Conservation (phyloP, 2,797 vertebrate species). For the Melanotaenia trifasciata region DNA sequence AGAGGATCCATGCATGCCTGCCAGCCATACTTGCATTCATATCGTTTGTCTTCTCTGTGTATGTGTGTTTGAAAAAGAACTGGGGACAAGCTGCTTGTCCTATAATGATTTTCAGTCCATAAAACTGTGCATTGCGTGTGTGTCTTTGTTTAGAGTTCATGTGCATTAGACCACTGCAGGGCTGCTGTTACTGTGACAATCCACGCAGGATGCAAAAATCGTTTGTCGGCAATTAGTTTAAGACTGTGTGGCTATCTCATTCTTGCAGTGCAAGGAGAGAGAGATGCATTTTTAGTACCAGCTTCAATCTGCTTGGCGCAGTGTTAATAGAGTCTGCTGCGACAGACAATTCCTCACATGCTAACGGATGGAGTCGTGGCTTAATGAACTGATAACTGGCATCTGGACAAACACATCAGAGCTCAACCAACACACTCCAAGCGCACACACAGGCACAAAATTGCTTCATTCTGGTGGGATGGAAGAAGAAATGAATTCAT, state of each 20-base stretch:
- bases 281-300: conserved; percentile 70
- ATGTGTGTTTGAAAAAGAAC: conserved; percentile 23
- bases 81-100: conserved; percentile 28
- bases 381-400: conserved; percentile 76
- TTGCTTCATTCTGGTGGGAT: conserved; percentile 47
- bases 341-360: conserved; percentile 62
- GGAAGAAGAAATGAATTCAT: conserved; percentile 44
- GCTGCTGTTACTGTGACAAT: conserved; percentile 13
- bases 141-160: conserved; percentile 19
- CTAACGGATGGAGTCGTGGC: conserved; percentile 65
- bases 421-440: conserved; percentile 12
- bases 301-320: conserved; percentile 63
- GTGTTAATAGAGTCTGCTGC: conserved; percentile 69
- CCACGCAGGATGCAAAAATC: conserved; percentile 13
- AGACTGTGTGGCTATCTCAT: conserved; percentile 21
- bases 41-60: conserved; percentile 52
- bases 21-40: conserved; percentile 41
- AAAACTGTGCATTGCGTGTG: conserved; percentile 3
- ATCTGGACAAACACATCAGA: conserved; percentile 59
- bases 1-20: conserved; percentile 63
- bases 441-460: conserved; percentile 9
- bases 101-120: conserved; percentile 35
- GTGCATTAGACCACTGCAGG: conserved; percentile 9
- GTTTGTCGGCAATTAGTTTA: conserved; percentile 36
- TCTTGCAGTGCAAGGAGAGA: conserved; percentile 17